Base-by-base conservation (phyloP, 2,113 vertebrate species). In the Malurus elegans region DNA sequence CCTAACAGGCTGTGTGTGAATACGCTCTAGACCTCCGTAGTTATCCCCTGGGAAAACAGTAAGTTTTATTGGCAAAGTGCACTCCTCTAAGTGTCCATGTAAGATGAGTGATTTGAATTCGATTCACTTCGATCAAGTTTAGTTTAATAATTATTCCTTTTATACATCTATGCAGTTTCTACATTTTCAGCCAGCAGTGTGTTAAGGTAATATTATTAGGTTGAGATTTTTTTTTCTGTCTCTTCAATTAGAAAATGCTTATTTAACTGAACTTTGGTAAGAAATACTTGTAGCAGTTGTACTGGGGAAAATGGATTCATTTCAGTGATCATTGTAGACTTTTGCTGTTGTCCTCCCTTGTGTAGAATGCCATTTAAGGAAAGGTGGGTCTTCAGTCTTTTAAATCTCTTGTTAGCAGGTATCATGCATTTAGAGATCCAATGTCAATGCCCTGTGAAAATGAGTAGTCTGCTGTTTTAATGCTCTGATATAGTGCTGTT, bases 271-370 rank as follows among this genome's bases (percentile, higher is more conserved):
- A 1, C 18, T 80, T 87, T 40, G 47, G 26, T 34, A 56, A 73
- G 54, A 64, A 86, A 28, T 69, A 40, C 0, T 0, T 50, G 4
- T n/a, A 18, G 18, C 54, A 38, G 18, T 28, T 79, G 5, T 81
- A 16, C 18, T 89, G 85, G 51, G 53, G 65, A 93, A 95, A 96
- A 95, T 32, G 12, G 51, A 48, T 91, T 94, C 12, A 73, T 86
- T 95, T 87, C 85, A 95, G 71, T 79, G 87, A 94, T 90, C 78
- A 48, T 86, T 94, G 79, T 89, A 78, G 28, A 90, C 36, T 96
- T 97, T 2, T 91, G 86, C 88, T 90, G 4, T 92, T 96, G 82
- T 95, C 94, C 84, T 93, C 93, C 93, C 89, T 90, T 95, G 90
- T 9, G 10, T 60, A 93, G 88, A 95, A 90, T 95, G 81, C 86